Evolutionary conservation across 2,113 vertebrate species (phyloP), one percentile per base, ranked within the genome.

Genomic region (Sylvietta virens): DNA sequence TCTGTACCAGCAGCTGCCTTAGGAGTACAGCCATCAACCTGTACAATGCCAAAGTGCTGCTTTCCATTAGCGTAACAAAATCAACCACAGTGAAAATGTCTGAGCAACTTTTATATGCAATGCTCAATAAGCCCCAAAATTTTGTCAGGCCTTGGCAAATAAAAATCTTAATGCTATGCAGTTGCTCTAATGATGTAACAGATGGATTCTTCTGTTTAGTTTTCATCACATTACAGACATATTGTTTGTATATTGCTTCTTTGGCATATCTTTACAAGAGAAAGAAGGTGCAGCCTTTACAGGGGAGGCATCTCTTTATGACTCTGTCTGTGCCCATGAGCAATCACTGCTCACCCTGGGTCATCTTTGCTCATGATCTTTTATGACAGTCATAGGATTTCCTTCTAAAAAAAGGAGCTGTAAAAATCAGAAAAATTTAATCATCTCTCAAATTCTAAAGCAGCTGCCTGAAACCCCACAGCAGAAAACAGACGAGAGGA

Each of bases 341-440:
- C 72, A 90, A 61, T 74, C 48, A 45, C 51, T 92, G 50, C 71
- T 73, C 73, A 92, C 90, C 73, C 69, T 85, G 70, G 31, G 53
- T 93, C 81, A 65, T 76, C 72, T 76, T 90, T 84, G 61, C 58
- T 94, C 47, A 72, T 42, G 61, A 81, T 82, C 39, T 92, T 85
- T 95, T 88, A 79, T 84, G 86, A 81, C 42, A 92, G 39, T 40
- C 50, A 79, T n/a, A 82, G 44, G 42, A 94, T 94, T 96, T 95
- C 62, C 85, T 96, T 97, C 81, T 84, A 23, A 93, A 91, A 91
- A 94, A 85, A 53, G 20, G 65, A 92, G 69, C 30, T 90, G 13
- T 81, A 94, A 95, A 50, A 57, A 85, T 88, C 62, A 39, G 17
- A 92, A 95, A 92, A 58, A 91, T 30, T 16, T 61, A 91, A 50